These are phyloP conservation scores for Lasioglossum lativentre DNA, from an alignment of 2,888 invertebrate species.

Conservation along the genomic window DNA sequence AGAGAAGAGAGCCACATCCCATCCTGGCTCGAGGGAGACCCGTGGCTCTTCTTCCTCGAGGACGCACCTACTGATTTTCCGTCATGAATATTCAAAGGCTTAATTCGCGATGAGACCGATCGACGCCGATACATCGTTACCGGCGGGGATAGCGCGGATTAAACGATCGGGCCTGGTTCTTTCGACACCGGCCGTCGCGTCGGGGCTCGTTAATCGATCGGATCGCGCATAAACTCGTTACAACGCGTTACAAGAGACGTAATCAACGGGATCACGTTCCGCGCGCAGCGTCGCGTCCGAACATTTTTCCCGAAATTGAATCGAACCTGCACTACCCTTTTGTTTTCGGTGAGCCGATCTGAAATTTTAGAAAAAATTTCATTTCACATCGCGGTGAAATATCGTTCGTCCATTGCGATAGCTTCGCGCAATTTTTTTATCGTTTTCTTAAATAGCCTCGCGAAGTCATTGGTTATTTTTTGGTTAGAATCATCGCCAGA, in stretches of 20 bases:
- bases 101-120: slow-evolving; percentile 59
- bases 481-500: too few species aligned
- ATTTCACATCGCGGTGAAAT: background rate
- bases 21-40: background rate
- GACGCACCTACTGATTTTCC: slow-evolving; percentile 50
- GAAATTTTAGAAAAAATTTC: background rate
- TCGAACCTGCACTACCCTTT: background rate
- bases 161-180: slow-evolving; percentile 56
- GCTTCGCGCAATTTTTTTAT: background rate
- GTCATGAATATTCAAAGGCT: slow-evolving; percentile 63
- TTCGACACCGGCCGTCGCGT: slow-evolving; percentile 33
- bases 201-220: slow-evolving; percentile 54
- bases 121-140: slow-evolving; percentile 58
- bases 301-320: background rate
- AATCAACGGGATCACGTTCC: slow-evolving; percentile 31
- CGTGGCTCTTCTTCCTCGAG: background rate
- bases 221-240: slow-evolving; percentile 50
- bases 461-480: too few species aligned
- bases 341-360: background rate
- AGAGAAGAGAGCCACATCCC: background rate
- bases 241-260: slow-evolving; percentile 26
- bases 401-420: background rate
- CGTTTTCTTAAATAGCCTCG: background rate
- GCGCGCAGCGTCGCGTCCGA: background rate
- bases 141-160: slow-evolving; percentile 49